A percentile compares a stretch with the other conserved stretches of the same genome.
phyloP scores from a whole-genome alignment of 2,888 invertebrate genomes.

The Sturmia bella region DNA sequence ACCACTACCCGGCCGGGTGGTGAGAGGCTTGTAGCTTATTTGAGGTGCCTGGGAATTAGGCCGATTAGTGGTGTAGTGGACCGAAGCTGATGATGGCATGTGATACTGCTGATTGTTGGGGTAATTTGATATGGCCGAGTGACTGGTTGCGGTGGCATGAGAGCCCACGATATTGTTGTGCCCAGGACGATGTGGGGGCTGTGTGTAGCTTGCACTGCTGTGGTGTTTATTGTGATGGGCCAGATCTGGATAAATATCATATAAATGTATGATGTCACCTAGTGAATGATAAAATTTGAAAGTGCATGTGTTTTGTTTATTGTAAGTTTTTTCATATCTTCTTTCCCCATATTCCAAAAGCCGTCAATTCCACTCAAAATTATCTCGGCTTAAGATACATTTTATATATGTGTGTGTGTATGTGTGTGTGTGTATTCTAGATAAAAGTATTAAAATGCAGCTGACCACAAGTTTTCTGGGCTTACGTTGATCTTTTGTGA shows the following conservation, averaged over 20 bases:
- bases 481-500: too few species aligned
- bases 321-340: too few species aligned
- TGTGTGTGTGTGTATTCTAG: too few species aligned
- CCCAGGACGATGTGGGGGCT: slow-evolving; percentile 34
- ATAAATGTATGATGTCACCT: slow-evolving; percentile 82
- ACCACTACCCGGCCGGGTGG: slow-evolving; percentile 69
- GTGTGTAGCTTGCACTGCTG: slow-evolving; percentile 49
- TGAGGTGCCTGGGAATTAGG: slow-evolving; percentile 69
- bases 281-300: slow-evolving; percentile 73
- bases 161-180: slow-evolving; percentile 43
- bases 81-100: slow-evolving; percentile 70
- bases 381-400: too few species aligned
- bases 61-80: slow-evolving; percentile 76
- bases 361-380: too few species aligned
- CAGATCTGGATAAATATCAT: slow-evolving; percentile 82
- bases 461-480: too few species aligned
- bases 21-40: slow-evolving; percentile 53
- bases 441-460: too few species aligned
- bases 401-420: too few species aligned
- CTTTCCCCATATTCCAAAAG: too few species aligned
- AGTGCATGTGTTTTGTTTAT: slow-evolving; percentile 5
- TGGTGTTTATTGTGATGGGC: slow-evolving; percentile 76
- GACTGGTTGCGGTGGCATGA: slow-evolving; percentile 54
- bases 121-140: slow-evolving; percentile 60
- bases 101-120: slow-evolving; percentile 72